A percentile compares a stretch with the other conserved stretches of the same genome.
Evolutionary conservation across 2,888 invertebrate species (phyloP).

Genomic region (Pristionchus entomophagus): DNA sequence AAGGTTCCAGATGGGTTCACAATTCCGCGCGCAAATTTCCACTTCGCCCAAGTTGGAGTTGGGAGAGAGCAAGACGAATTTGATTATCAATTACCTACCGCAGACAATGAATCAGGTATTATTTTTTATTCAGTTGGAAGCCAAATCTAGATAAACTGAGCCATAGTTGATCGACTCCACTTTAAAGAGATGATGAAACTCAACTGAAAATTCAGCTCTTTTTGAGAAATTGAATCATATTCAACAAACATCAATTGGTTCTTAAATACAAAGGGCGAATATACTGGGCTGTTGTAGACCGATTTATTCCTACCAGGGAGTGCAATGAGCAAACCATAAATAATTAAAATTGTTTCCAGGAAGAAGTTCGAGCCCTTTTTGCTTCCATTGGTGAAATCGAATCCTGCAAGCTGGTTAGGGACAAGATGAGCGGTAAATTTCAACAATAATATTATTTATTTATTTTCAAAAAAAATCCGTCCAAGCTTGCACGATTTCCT

Average conservation of each 20-base stretch:
- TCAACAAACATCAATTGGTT: too few species aligned
- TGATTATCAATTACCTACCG: constrained; percentile 99
- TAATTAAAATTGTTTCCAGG: constrained; percentile 77
- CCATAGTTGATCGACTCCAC: too few species aligned
- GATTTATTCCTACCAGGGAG: background rate
- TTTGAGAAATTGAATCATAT: too few species aligned
- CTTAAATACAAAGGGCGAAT: too few species aligned
- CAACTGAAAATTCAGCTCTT: too few species aligned
- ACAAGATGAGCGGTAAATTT: constrained; percentile 90
- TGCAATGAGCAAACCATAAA: too few species aligned
- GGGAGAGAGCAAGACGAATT: constrained; percentile 85
- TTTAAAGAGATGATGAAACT: too few species aligned
- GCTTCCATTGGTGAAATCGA: constrained; percentile 99
- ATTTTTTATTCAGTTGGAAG: background rate
- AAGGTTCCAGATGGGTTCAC: constrained; percentile 23
- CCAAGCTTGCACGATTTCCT: constrained; percentile 33
- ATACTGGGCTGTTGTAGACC: too few species aligned
- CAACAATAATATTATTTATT: background rate
- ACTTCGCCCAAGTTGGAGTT: constrained; percentile 64
- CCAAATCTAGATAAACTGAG: background rate
- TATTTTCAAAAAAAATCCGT: background rate
- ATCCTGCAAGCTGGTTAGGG: constrained; percentile 97
- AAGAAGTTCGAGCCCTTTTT: constrained; percentile 97
- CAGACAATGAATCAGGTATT: constrained; percentile 90
- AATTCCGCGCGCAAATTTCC: constrained; percentile 47